Evolutionary conservation across 1,140 invertebrate species (phyloP).

Genomic region (Phocides pigmalion): DNA sequence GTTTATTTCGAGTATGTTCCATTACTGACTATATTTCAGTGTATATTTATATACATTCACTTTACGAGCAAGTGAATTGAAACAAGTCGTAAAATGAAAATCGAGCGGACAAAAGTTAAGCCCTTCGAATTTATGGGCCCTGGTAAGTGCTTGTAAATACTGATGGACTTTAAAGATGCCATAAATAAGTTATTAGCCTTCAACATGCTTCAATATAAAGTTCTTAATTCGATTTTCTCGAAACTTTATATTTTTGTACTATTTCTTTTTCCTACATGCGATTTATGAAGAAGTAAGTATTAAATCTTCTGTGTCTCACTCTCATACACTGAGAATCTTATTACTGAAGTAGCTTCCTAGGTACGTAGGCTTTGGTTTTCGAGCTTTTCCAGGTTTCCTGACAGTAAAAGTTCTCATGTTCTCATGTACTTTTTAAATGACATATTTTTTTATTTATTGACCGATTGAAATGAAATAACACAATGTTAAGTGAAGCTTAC

Average conservation of each 20-base stretch:
- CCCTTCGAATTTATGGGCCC: slow-evolving; percentile 28
- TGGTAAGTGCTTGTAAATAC: slow-evolving; percentile 34
- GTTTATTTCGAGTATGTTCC: too few relatives aligned
- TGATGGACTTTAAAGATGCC: slow-evolving; percentile 27
- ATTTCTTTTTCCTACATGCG: neutral
- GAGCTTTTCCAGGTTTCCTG: too few relatives aligned
- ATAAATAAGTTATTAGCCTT: slow-evolving; percentile 26
- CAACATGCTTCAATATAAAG: slow-evolving; percentile 1
- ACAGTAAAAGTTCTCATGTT: too few relatives aligned
- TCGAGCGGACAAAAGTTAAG: slow-evolving; percentile 35
- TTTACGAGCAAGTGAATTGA: slow-evolving; percentile 35
- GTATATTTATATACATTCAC: slow-evolving; percentile 35
- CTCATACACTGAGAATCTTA: too few relatives aligned
- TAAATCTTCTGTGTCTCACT: too few relatives aligned
- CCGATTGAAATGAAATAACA: too few relatives aligned
- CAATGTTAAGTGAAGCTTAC: too few relatives aligned
- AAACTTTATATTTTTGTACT: too few relatives aligned
- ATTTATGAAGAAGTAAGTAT: neutral
- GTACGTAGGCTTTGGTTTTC: too few relatives aligned
- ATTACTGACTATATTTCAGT: neutral
- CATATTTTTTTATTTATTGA: too few relatives aligned
- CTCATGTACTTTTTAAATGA: too few relatives aligned
- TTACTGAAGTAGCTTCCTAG: too few relatives aligned
- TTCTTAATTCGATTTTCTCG: neutral
- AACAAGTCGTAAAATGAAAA: slow-evolving; percentile 44